These are phyloP conservation scores for Cyclophora albipunctata DNA, from an alignment of 2,888 invertebrate species.

Conservation along the genomic window DNA sequence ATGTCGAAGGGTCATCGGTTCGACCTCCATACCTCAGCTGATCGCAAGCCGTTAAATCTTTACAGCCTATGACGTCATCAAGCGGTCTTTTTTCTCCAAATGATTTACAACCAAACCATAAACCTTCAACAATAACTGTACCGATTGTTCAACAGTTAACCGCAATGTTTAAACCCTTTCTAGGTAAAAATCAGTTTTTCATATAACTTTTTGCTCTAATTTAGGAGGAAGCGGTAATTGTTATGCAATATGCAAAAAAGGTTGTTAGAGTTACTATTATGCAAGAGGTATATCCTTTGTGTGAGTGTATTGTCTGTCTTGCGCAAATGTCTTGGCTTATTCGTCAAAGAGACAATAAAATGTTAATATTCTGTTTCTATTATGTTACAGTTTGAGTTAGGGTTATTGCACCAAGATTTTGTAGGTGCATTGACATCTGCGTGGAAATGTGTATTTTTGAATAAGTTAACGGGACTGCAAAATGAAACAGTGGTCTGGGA, in stretches of 20 bases:
- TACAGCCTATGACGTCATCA: constrained; percentile 64
- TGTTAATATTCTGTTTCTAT: constrained; percentile 23
- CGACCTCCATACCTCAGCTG: constrained; percentile 65
- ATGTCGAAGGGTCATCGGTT: constrained; percentile 24
- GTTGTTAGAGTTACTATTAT: constrained; percentile 27
- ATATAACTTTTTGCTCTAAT: constrained; percentile 61
- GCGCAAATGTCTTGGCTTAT: constrained; percentile 30
- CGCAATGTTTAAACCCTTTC: constrained; percentile 73
- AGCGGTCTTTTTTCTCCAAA: constrained; percentile 54
- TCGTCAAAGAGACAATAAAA: constrained; percentile 29
- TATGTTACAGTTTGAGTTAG: constrained; percentile 8
- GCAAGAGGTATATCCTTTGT: constrained; percentile 33
- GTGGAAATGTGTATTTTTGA: constrained; percentile 5
- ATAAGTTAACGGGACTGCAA: constrained; percentile 7
- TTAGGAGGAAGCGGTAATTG: constrained; percentile 46
- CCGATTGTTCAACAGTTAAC: constrained; percentile 72
- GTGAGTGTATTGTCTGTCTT: constrained; percentile 35
- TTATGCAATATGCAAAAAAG: constrained; percentile 72
- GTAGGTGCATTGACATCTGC: constrained; percentile 16
- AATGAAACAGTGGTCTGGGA: neutral
- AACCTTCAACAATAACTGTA: constrained; percentile 69
- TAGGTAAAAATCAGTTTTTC: constrained; percentile 54
- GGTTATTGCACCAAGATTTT: constrained; percentile 11
- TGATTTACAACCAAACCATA: constrained; percentile 67
- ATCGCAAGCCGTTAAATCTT: constrained; percentile 64